Evolutionary conservation across 2,113 vertebrate species (phyloP).

Genomic region (Cinclus cinclus): DNA sequence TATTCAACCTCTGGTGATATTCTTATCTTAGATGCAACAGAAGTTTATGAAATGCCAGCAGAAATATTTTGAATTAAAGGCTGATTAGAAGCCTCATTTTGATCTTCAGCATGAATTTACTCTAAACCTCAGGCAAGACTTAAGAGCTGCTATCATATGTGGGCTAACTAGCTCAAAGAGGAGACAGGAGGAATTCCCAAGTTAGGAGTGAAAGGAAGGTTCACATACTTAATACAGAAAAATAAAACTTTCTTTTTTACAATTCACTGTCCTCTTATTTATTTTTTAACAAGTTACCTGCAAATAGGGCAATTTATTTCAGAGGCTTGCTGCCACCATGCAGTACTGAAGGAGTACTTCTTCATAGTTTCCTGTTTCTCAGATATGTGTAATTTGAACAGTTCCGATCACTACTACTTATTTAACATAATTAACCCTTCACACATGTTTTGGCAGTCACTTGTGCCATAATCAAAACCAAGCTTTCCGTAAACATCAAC

Average conservation of each 20-base stretch:
- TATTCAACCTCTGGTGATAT: conserved; percentile 5
- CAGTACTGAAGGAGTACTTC: background rate
- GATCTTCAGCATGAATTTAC: conserved; percentile 19
- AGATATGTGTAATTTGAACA: background rate
- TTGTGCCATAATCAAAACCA: background rate
- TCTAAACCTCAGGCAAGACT: conserved; percentile 24
- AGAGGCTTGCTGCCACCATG: background rate
- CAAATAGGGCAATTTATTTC: background rate
- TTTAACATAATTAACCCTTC: background rate
- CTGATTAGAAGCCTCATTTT: conserved; percentile 39
- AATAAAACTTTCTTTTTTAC: background rate
- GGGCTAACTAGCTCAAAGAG: background rate
- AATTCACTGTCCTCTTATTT: background rate
- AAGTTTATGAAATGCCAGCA: conserved; percentile 2
- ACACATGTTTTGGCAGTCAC: background rate
- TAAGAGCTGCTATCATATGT: background rate
- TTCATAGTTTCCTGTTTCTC: background rate
- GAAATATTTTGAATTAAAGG: conserved; percentile 26
- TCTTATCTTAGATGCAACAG: background rate
- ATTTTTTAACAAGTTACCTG: background rate
- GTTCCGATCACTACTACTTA: background rate
- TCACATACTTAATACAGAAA: background rate
- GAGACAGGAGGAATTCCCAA: conserved; percentile 2
- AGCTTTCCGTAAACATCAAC: background rate
- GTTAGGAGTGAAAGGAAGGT: background rate